These are phyloP conservation scores for Passer domesticus DNA, from an alignment of 2,113 vertebrate genomes.

Conservation along the genomic window DNA sequence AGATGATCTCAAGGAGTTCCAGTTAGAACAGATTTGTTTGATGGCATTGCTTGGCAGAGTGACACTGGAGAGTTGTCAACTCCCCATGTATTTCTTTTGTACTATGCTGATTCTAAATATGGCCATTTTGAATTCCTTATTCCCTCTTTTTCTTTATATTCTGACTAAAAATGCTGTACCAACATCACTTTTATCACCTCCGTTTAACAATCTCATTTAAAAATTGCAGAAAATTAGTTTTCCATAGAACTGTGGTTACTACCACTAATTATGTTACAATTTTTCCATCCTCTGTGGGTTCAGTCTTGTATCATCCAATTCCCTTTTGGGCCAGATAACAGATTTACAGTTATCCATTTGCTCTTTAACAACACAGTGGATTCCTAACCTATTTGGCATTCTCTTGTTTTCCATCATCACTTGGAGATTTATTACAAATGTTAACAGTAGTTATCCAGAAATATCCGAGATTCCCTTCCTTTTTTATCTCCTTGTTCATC, in stretches of 20 bases:
- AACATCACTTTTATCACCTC: background rate
- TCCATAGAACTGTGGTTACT: background rate
- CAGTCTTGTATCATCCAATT: background rate
- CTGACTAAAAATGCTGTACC: background rate
- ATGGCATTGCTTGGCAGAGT: background rate
- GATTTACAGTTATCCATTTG: slow-evolving; percentile 43
- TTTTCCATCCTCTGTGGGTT: background rate
- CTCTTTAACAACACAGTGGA: background rate
- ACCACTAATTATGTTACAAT: background rate
- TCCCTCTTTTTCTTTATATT: background rate
- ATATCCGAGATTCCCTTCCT: background rate
- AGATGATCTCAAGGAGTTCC: background rate
- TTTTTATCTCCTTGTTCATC: slow-evolving; percentile 52
- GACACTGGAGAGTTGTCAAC: background rate
- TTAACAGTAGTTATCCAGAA: slow-evolving; percentile 37
- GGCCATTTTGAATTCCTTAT: background rate
- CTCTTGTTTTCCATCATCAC: slow-evolving; percentile 38
- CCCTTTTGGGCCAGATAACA: slow-evolving; percentile 36
- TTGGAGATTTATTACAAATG: slow-evolving; percentile 20
- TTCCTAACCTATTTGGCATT: slow-evolving; percentile 43
- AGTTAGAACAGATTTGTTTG: background rate
- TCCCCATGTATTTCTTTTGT: background rate
- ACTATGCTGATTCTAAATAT: background rate
- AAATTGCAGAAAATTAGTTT: background rate
- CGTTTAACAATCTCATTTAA: background rate